Percentiles rank a stretch among this genome's conserved stretches.
phyloP scores from a whole-genome alignment of 2,888 invertebrate species.

The Pantelozetes paolii region DNA sequence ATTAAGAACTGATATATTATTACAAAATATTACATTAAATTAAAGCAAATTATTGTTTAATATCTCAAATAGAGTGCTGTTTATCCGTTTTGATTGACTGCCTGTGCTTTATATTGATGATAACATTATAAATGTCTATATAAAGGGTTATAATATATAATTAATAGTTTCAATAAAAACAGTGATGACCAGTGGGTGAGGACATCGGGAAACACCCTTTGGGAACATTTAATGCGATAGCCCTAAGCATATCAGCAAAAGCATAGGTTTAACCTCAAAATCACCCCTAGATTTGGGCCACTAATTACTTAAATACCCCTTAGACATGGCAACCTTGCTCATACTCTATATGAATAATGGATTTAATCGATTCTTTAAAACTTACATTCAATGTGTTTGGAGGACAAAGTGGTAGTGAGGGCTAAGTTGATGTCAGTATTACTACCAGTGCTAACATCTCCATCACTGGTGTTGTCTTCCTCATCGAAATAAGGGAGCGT shows the following conservation, averaged over 20 bases:
- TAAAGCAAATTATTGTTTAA: neutral
- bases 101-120: neutral
- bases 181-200: no score
- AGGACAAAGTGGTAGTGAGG: slow-evolving; percentile 17
- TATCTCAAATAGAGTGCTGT: neutral
- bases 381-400: slow-evolving; percentile 25
- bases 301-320: no score
- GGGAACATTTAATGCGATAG: no score
- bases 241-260: no score
- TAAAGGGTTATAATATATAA: no score
- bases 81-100: neutral
- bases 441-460: neutral
- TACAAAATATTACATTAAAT: neutral
- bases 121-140: no score
- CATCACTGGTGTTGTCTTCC: neutral
- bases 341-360: neutral
- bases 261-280: no score
- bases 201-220: no score
- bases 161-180: no score
- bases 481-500: slow-evolving; percentile 17
- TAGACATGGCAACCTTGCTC: no score
- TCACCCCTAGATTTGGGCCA: no score
- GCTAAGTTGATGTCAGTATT: neutral
- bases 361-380: neutral
- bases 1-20: neutral